Percentiles rank a stretch among this genome's conserved stretches.
phyloP scores from a whole-genome alignment of 2,888 invertebrate genomes.

The Blastobasis adustella region DNA sequence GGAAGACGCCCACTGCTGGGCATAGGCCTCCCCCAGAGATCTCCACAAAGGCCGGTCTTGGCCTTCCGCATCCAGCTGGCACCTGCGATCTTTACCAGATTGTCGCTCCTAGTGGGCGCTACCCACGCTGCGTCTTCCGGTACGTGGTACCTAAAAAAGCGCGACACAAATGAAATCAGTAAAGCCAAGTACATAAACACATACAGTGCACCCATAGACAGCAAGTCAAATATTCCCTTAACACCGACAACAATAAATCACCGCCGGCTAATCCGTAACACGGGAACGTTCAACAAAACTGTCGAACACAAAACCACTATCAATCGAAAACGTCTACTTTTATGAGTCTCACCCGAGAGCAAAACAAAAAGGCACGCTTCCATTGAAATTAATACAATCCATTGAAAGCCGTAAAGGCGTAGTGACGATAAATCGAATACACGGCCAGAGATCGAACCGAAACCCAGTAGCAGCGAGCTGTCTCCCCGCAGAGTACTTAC shows the following conservation, averaged over 20 bases:
- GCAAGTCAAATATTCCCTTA: background rate
- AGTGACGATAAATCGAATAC: slow-evolving; percentile 42
- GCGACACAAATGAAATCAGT: background rate
- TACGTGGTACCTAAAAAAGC: too few relatives aligned
- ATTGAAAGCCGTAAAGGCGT: slow-evolving; percentile 36
- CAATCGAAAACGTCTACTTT: background rate
- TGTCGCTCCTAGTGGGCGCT: too few relatives aligned
- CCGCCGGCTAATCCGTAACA: too few relatives aligned
- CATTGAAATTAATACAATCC: slow-evolving; percentile 35
- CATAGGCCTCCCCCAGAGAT: too few relatives aligned
- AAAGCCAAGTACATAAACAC: background rate
- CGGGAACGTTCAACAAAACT: background rate
- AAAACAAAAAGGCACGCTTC: slow-evolving; percentile 3
- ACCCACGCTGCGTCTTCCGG: too few relatives aligned
- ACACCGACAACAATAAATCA: too few relatives aligned
- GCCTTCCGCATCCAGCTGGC: too few relatives aligned
- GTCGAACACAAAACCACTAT: background rate
- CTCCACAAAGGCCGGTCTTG: too few relatives aligned
- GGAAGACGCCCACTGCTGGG: too few relatives aligned
- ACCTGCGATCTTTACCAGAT: too few relatives aligned
- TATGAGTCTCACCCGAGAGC: background rate
- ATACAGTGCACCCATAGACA: background rate
- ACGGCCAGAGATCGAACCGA: slow-evolving; percentile 33
- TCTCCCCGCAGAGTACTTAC: slow-evolving; percentile 43
- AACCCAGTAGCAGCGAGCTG: slow-evolving; percentile 54